Base-by-base conservation (phyloP, 2,113 vertebrate species). In the Rattus rattus region DNA sequence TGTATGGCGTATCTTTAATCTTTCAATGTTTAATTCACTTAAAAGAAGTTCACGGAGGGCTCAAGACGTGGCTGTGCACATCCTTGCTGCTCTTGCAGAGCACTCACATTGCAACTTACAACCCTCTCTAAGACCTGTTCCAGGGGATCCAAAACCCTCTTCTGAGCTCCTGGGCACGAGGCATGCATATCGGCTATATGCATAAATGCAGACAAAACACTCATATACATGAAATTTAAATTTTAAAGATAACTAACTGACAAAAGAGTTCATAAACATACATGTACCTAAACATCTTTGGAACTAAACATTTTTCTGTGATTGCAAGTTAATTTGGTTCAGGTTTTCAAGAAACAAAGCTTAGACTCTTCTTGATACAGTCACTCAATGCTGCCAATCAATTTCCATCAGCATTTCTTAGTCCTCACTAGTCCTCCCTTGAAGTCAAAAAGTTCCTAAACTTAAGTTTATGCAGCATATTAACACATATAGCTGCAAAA, bases 1-100 rank as follows among this genome's bases (percentile, higher is more conserved):
- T 3, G 52, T 75, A 75, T 12, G n/a, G n/a, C 3, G 63, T 20
- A 83, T 63, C n/a, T 94, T 96, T 86, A 54, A 54, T 84, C 88
- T 83, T 97, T 94, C 73, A 90, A 96, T 90, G 67, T 80, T 91
- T 89, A 52, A 49, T 94, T 77, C 96, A n/a, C 88, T 87, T 61
- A 43, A 93, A 83, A 4, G 0, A 6, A 96, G 73, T 1, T 39
- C 0, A 17, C n/a, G 0, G 7, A 13, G 90, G 75, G 19, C 2
- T 47, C 59, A 47, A 22, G 43, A 43, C 47, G 30, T 7, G 14
- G 81, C n/a, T 43, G 2, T 1, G n/a, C 3, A 7, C 28, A 28
- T 8, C 39, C 80, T 83, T 16, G 22, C 22, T 33, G 36, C 80
- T 83, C 54, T 59, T 39, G 22, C 12, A 83, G 36, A 59, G 22